Evolutionary conservation across 1,140 invertebrate genomes (phyloP).

Genomic region (Brachionus manjavacas): DNA sequence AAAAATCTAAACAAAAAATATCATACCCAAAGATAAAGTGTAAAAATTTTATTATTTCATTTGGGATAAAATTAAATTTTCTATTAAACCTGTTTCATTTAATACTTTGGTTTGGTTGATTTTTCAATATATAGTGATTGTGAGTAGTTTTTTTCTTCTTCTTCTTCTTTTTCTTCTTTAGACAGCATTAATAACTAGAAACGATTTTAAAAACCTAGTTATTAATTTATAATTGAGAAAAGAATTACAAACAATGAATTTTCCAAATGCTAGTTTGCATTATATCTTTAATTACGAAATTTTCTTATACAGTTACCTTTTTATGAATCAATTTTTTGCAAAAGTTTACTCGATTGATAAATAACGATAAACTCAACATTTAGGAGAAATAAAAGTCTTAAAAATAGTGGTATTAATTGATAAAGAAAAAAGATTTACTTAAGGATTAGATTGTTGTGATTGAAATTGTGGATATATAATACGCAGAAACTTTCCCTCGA

Average conservation of each 20-base stretch:
- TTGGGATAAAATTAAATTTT: background rate
- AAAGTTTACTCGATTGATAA: constrained; percentile 16
- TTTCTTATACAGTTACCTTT: background rate
- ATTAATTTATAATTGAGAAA: constrained; percentile 8
- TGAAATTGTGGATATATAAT: constrained; percentile 31
- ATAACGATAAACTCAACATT: constrained; percentile 28
- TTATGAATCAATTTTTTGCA: background rate
- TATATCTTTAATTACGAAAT: background rate
- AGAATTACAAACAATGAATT: background rate
- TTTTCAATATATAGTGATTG: background rate
- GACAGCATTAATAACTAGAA: background rate
- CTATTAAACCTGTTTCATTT: background rate
- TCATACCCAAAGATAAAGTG: no score
- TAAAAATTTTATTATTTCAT: background rate
- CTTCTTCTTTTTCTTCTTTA: background rate
- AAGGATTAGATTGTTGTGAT: constrained; percentile 17
- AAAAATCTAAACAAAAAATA: background rate
- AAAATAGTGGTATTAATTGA: constrained; percentile 28
- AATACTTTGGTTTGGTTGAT: background rate
- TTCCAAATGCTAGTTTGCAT: background rate
- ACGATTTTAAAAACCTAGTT: background rate
- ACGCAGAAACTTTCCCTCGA: constrained; percentile 4
- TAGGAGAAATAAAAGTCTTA: background rate
- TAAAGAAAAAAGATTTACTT: constrained; percentile 19
- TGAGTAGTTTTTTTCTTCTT: background rate